Evolutionary conservation across 2,797 vertebrate genomes (phyloP).

Genomic region (Enteromius anoplus): DNA sequence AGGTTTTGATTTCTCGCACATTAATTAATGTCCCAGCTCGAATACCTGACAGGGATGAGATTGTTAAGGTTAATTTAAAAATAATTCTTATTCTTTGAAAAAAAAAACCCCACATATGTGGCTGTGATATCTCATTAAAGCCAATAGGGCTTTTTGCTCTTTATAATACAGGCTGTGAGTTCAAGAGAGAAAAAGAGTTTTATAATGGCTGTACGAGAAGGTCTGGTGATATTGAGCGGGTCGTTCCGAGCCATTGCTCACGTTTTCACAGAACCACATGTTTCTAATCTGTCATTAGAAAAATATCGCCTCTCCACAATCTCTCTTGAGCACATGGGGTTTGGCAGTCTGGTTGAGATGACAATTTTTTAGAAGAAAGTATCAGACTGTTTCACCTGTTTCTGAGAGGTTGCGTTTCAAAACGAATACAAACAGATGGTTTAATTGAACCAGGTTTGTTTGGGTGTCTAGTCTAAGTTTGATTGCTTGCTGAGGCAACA

Average conservation of each 20-base stretch:
- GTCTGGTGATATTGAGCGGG: background rate
- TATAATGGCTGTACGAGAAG: slow-evolving; percentile 3
- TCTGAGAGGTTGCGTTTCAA: background rate
- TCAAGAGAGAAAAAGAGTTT: background rate
- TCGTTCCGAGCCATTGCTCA: slow-evolving; percentile 43
- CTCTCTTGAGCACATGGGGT: background rate
- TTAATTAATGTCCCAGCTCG: background rate
- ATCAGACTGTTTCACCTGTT: background rate
- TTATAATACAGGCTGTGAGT: background rate
- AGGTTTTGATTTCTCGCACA: background rate
- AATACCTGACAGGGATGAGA: background rate
- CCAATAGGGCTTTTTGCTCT: background rate
- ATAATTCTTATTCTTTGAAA: background rate
- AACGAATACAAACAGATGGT: background rate
- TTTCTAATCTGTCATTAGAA: slow-evolving; percentile 30
- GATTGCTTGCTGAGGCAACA: background rate
- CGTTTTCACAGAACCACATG: slow-evolving; percentile 8
- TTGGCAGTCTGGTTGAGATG: background rate
- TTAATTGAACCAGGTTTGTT: slow-evolving; percentile 12
- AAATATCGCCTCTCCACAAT: slow-evolving; percentile 10
- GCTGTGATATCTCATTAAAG: slow-evolving; percentile 36
- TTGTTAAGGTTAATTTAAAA: background rate
- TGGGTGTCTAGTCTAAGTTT: slow-evolving; percentile 6
- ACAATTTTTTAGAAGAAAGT: background rate
- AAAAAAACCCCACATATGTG: background rate